Base-by-base conservation (phyloP, 2,888 invertebrate species). In the Ischnus inquisitorius region DNA sequence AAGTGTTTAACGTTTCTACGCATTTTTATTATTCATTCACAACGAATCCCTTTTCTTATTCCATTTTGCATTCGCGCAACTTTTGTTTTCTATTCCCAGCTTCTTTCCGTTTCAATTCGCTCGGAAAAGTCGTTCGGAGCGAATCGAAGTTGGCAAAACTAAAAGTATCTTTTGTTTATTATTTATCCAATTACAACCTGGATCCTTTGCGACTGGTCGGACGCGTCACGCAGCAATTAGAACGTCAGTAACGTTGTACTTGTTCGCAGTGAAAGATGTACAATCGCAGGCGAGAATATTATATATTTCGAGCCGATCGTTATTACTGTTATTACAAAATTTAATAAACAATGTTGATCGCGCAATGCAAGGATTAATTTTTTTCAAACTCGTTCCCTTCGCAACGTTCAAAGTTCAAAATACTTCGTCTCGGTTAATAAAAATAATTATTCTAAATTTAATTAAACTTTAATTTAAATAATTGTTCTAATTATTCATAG, bases 171-270 rank as follows among this genome's bases (percentile, higher is more conserved):
- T n/a, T n/a, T n/a, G n/a, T n/a, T n/a, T n/a, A n/a, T n/a, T n/a
- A n/a, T n/a, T n/a, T n/a, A n/a, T n/a, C n/a, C n/a, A n/a, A n/a
- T n/a, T n/a, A n/a, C n/a, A n/a, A n/a, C n/a, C n/a, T n/a, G n/a
- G n/a, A n/a, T n/a, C n/a, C n/a, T n/a, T n/a, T n/a, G 25, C 34
- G 25, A 72, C n/a, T 77, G 48, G 41, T 72, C 67, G n/a, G 39
- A 60, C 67, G 43, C 43, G 48, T 82, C 39, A 72, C 81, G 54
- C 19, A 43, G 25, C 64, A 43, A 43, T 22, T 65, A 34, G 78
- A 76, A 46, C 76, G 54, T 54, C 43, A 62, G 39, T 76, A 57
- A 71, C 41, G 54, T 41, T 54, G 75, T 76, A 81, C 54, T 71
- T 34, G 22, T 57, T 76, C 16, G 46, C 46, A 57, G 51, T 34